Evolutionary conservation across 2,113 vertebrate genomes (phyloP).

Genomic region (Helogale parvula): DNA sequence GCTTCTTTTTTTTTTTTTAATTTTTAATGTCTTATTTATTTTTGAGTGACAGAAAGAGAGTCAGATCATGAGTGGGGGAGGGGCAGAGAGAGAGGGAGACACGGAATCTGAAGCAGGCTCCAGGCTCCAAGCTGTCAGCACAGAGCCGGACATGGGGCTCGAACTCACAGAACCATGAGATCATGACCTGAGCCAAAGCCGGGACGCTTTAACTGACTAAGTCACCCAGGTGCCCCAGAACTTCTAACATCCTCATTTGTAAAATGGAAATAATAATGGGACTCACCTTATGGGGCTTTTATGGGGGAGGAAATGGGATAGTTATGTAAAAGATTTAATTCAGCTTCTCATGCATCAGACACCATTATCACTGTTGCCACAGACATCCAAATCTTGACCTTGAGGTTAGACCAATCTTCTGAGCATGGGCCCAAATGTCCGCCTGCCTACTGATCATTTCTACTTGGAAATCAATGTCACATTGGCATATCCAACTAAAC

Average conservation of each 20-base stretch:
- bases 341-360: background rate
- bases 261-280: background rate
- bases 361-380: background rate
- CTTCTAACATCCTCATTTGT: slow-evolving; percentile 9
- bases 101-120: no score
- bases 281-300: background rate
- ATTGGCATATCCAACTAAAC: background rate
- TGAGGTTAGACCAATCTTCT: background rate
- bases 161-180: no score
- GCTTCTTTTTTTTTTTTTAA: background rate
- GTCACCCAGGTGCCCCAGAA: background rate
- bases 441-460: background rate
- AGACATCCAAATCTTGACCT: background rate
- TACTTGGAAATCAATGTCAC: background rate
- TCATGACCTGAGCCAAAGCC: no score
- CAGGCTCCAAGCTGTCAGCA: no score
- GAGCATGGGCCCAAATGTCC: background rate
- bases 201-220: no score
- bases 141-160: no score
- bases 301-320: background rate
- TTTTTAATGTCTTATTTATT: no score
- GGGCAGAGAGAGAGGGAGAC: no score
- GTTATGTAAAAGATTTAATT: background rate
- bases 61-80: no score
- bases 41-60: no score